phyloP scores from a whole-genome alignment of 1,140 invertebrate species.

The Teleogryllus occipitalis region DNA sequence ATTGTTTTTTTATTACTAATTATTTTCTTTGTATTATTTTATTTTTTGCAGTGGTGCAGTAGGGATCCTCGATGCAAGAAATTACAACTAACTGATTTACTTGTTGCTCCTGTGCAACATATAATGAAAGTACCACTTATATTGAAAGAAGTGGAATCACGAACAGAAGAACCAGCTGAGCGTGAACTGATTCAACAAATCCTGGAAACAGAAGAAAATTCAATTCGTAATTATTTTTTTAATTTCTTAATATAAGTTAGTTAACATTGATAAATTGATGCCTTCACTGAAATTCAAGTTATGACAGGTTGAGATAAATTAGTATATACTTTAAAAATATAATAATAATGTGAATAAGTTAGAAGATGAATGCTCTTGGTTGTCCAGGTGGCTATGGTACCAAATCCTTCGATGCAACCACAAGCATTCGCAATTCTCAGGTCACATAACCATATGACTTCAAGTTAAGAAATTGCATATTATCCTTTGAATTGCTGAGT shows the following conservation, averaged over 20 bases:
- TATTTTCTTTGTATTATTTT: background rate
- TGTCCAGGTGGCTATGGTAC: too few species aligned
- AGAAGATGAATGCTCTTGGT: too few species aligned
- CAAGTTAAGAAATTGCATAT: too few species aligned
- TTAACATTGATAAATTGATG: too few species aligned
- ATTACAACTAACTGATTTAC: constrained; percentile 54
- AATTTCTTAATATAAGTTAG: background rate
- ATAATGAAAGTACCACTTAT: constrained; percentile 61
- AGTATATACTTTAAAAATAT: too few species aligned
- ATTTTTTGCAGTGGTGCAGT: constrained; percentile 45
- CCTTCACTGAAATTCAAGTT: too few species aligned
- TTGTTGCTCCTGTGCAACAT: constrained; percentile 60
- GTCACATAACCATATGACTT: too few species aligned
- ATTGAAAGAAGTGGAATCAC: constrained; percentile 49
- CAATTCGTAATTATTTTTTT: constrained; percentile 41
- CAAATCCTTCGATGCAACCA: too few species aligned
- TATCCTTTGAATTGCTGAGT: too few species aligned
- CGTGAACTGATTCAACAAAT: constrained; percentile 45
- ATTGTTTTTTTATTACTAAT: background rate
- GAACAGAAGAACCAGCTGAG: constrained; percentile 48
- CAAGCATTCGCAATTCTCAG: too few species aligned
- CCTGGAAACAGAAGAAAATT: constrained; percentile 53
- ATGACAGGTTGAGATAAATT: too few species aligned
- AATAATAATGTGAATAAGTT: too few species aligned
- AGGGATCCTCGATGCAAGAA: constrained; percentile 53